A percentile compares a stretch with the other conserved stretches of the same genome.
Evolutionary conservation across 37 sponge, comb jelly and placozoan species (phyloP).

Genomic region (Cladorhizidae sp.): DNA sequence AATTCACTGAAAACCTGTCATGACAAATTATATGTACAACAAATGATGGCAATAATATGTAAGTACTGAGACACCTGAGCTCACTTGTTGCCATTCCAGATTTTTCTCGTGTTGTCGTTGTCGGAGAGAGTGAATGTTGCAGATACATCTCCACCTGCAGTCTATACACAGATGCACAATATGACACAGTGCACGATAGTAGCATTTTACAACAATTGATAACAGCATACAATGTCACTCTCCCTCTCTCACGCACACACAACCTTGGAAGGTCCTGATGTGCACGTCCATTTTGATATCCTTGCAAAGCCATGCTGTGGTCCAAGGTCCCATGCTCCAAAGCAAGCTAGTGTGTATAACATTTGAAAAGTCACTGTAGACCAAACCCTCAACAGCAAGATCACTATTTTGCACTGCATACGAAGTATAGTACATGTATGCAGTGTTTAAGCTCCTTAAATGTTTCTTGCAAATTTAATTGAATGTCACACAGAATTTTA

Average conservation of each 20-base stretch:
- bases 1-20: constrained; percentile 62
- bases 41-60: not conserved
- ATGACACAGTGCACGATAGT: not conserved
- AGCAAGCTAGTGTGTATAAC: constrained; percentile 66
- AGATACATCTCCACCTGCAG: constrained; percentile 55
- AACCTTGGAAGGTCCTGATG: constrained; percentile 44
- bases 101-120: constrained; percentile 64
- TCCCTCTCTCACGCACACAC: not conserved
- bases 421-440: no score
- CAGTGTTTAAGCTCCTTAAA: no score
- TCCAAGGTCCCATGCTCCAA: constrained; percentile 92
- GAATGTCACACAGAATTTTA: no score
- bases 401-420: no score
- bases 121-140: constrained; percentile 79
- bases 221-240: not conserved
- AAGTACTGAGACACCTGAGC: not conserved
- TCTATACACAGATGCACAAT: constrained; percentile 14
- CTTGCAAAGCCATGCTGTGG: constrained; percentile 97
- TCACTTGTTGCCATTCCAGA: constrained; percentile 72
- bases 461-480: no score
- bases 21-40: not conserved
- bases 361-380: not conserved
- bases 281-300: constrained; percentile 66
- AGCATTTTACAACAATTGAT: not conserved
- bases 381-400: not conserved